phyloP scores from a whole-genome alignment of 2,888 invertebrate genomes.

The Aromia moschata region DNA sequence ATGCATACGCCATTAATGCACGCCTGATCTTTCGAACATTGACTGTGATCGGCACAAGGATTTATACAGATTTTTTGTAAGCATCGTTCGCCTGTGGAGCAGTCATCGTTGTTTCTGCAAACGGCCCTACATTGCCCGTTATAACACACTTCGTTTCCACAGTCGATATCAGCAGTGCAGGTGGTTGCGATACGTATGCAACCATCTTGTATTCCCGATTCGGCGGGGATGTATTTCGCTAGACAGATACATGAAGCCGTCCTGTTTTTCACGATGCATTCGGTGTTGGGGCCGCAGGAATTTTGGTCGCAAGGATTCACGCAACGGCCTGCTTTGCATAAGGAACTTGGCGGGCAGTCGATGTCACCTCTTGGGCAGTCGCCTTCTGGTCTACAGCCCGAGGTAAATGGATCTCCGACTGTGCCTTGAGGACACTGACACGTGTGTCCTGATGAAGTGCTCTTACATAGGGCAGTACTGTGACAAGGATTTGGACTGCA shows the following conservation, averaged over 20 bases:
- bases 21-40: slow-evolving; percentile 82
- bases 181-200: slow-evolving; percentile 76
- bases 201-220: slow-evolving; percentile 70
- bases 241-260: slow-evolving; percentile 84
- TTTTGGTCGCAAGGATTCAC: slow-evolving; percentile 83
- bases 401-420: slow-evolving; percentile 78
- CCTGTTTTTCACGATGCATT: slow-evolving; percentile 81
- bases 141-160: slow-evolving; percentile 80
- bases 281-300: slow-evolving; percentile 79
- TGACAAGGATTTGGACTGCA: slow-evolving; percentile 86
- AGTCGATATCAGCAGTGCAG: slow-evolving; percentile 78
- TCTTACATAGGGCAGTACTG: slow-evolving; percentile 79
- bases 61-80: slow-evolving; percentile 79
- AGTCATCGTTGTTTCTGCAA: slow-evolving; percentile 80
- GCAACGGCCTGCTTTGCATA: slow-evolving; percentile 77
- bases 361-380: slow-evolving; percentile 76
- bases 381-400: slow-evolving; percentile 82
- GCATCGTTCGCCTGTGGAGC: slow-evolving; percentile 82
- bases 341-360: slow-evolving; percentile 80
- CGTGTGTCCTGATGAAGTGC: slow-evolving; percentile 70
- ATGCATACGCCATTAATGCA: slow-evolving; percentile 83
- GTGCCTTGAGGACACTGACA: slow-evolving; percentile 82
- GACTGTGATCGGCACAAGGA: slow-evolving; percentile 83
- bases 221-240: slow-evolving; percentile 77
- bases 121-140: slow-evolving; percentile 86